Percentiles rank a stretch among this genome's conserved stretches.
These are phyloP conservation scores for Dasysyrphus albostriatus DNA, from an alignment of 2,888 invertebrate genomes.

Conservation along the genomic window DNA sequence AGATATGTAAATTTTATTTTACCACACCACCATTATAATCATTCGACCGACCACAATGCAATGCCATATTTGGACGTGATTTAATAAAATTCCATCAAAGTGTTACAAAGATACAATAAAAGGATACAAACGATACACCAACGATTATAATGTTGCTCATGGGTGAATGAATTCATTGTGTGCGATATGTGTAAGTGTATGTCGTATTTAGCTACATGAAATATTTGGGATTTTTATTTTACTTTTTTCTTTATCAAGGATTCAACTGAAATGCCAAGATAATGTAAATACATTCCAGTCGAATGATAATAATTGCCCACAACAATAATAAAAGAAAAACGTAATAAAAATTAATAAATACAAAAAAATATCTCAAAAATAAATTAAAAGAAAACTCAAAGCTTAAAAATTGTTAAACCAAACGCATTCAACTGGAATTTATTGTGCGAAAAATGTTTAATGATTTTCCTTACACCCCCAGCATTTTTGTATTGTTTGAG, in stretches of 20 bases:
- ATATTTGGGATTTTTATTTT: constrained; percentile 4
- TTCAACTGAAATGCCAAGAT: constrained; percentile 41
- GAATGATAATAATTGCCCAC: constrained; percentile 51
- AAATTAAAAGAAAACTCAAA: constrained; percentile 54
- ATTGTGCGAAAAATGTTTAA: constrained; percentile 66
- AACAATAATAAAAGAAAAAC: constrained; percentile 30
- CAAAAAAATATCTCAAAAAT: constrained; percentile 23
- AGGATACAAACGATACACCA: constrained; percentile 24
- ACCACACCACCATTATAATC: constrained; percentile 34
- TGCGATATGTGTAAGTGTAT: neutral
- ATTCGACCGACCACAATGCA: constrained; percentile 18
- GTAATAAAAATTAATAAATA: constrained; percentile 13
- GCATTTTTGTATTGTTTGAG: neutral
- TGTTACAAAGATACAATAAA: constrained; percentile 44
- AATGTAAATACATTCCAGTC: constrained; percentile 62
- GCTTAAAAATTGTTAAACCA: constrained; percentile 56
- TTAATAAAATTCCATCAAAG: constrained; percentile 54
- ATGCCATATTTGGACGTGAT: constrained; percentile 51
- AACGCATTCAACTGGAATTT: constrained; percentile 71
- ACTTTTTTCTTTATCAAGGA: constrained; percentile 5
- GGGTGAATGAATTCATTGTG: constrained; percentile 17
- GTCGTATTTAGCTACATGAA: neutral
- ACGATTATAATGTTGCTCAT: neutral
- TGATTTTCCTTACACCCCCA: constrained; percentile 39
- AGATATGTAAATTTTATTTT: constrained; percentile 33